Evolutionary conservation across 1,140 invertebrate species (phyloP).

Genomic region (Platorchestia sp.): DNA sequence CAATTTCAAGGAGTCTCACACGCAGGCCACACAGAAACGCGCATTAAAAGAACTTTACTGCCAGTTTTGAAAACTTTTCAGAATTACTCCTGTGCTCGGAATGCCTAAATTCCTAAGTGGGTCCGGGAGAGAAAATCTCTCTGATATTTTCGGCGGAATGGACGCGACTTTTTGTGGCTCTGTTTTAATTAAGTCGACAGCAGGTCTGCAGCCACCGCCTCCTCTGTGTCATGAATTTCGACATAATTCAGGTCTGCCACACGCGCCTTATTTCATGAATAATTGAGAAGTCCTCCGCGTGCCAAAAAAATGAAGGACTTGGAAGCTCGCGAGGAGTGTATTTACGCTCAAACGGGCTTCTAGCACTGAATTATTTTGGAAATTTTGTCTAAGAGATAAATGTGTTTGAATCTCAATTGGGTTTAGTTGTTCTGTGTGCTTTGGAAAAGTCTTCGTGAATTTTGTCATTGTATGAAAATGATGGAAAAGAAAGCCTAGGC

Average conservation of each 20-base stretch:
- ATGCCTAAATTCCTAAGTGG: background rate
- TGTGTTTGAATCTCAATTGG: no score
- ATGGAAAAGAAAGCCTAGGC: no score
- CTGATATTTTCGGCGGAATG: background rate
- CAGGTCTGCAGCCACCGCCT: background rate
- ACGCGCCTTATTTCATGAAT: background rate
- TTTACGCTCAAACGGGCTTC: no score
- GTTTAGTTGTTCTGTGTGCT: no score
- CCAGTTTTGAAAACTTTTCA: background rate
- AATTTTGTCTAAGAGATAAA: no score
- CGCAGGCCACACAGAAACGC: background rate
- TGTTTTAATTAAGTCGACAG: background rate
- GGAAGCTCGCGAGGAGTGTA: no score
- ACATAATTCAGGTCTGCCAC: background rate
- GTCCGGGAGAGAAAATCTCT: background rate
- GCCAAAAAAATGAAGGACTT: no score
- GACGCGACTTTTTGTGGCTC: background rate
- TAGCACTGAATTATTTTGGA: no score
- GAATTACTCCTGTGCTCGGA: background rate
- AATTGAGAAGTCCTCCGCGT: no score
- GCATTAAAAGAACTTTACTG: background rate
- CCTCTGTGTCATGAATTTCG: background rate
- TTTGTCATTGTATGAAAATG: no score
- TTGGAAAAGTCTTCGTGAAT: no score
- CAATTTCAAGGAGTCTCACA: background rate